Evolutionary conservation across 2,797 vertebrate species (phyloP), one percentile per base, ranked within the genome.

Genomic region (Taenioides sp.): DNA sequence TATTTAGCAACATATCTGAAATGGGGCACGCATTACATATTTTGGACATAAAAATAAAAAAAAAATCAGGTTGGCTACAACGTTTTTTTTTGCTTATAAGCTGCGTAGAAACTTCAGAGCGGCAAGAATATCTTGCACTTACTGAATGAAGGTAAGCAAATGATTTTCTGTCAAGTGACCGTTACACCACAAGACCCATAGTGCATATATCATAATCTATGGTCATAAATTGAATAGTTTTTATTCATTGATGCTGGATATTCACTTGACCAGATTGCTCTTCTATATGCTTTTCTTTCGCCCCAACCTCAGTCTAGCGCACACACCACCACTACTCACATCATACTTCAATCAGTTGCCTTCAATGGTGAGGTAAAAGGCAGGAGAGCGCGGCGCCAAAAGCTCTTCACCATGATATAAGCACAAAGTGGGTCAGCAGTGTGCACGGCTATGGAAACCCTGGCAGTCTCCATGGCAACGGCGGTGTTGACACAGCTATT

Each of bases 401-500:
- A 77, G 87, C 82, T 81, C 75, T 81, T 84, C 84, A 75, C 57
- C 75, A 72, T 76, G 74, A 84, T 73, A 75, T 71, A 23, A 77
- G 57, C 75, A 65, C 78, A 85, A 92, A 91, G 71, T 92, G 86
- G 91, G 88, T 91, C 86, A 88, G 65, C 65, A 14, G 12, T 16
- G 25, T 11, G 77, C 62, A 68, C 28, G 34, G 68, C 81, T 80
- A 74, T 84, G 79, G 86, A 88, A 84, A 86, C 75, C 76, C 76
- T 65, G 10, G 27, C 67, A n/a, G 86, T 90, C 80, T 79, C 90
- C 84, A 80, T 86, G 85, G 84, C 74, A 85, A 91, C 90, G 58
- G 1, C 70, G 16, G 47, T 88, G 89, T 90, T 91, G 88, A 92
- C 88, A 89, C 82, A 90, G 86, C 88, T 73, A 79, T 85, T 83